Percentiles rank a stretch among this genome's conserved stretches.
Evolutionary conservation across 2,113 vertebrate genomes (phyloP).

Genomic region (Dolichallabes microphthalmus): DNA sequence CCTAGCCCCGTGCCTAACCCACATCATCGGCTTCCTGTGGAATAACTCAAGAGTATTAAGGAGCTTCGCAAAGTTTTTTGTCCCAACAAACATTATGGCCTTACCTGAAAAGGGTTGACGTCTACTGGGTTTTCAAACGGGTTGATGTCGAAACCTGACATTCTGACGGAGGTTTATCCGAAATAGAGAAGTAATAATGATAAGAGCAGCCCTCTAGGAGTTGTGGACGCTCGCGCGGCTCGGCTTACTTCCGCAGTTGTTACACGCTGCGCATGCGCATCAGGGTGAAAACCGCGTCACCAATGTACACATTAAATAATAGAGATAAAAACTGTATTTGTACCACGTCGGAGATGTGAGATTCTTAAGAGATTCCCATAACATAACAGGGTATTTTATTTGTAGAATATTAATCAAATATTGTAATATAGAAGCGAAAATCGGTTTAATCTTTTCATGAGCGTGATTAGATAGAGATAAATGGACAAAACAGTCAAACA

Average conservation of each 20-base stretch:
- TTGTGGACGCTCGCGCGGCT: not conserved
- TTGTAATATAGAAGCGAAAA: not conserved
- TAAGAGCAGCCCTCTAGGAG: not conserved
- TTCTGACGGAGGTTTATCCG: not conserved
- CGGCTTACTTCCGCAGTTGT: constrained; percentile 62
- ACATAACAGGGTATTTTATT: not conserved
- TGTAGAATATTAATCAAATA: not conserved
- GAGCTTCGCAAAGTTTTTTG: not conserved
- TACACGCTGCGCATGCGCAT: constrained; percentile 57
- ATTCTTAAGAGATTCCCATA: not conserved
- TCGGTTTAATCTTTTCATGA: not conserved
- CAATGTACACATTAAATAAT: constrained; percentile 16
- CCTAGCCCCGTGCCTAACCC: not conserved
- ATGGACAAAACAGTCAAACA: not conserved
- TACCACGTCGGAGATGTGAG: not conserved
- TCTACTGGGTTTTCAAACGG: constrained; percentile 82
- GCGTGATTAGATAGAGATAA: not conserved
- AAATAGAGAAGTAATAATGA: not conserved
- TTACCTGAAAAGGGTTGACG: constrained; percentile 89
- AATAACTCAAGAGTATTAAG: not conserved
- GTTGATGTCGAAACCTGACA: constrained; percentile 20
- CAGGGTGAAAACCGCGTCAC: not conserved
- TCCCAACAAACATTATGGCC: not conserved
- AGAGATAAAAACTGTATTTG: not conserved
- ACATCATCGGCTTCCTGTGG: constrained; percentile 11